Evolutionary conservation across 2,113 vertebrate genomes (phyloP).

Genomic region (Crocuta crocuta): DNA sequence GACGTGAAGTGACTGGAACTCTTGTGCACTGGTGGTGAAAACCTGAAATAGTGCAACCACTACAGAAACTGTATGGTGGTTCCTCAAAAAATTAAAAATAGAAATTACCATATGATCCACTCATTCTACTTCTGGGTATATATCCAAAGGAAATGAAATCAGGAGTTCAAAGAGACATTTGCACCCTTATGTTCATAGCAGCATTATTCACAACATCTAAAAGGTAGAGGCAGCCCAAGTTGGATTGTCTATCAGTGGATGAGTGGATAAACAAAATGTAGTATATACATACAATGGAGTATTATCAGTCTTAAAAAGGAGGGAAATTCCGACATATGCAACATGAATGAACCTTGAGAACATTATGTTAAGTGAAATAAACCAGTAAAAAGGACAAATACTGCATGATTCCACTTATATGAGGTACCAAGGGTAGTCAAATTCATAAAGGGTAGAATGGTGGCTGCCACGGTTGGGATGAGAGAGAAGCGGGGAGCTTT

Average conservation of each 20-base stretch:
- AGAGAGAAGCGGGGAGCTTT: not conserved
- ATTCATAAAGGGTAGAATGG: not conserved
- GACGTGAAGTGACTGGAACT: not conserved
- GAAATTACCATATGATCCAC: not conserved
- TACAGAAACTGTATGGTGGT: not conserved
- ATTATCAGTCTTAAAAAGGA: not conserved
- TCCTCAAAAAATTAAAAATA: conserved; percentile 3
- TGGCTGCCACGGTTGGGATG: not conserved
- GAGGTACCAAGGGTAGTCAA: not conserved
- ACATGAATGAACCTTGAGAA: not conserved
- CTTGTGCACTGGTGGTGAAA: not conserved
- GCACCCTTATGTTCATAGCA: not conserved
- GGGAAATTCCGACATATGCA: not conserved
- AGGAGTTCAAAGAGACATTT: not conserved
- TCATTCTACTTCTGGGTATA: not conserved
- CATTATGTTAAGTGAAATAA: not conserved
- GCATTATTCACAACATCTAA: not conserved
- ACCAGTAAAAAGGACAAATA: not conserved
- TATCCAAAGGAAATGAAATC: not conserved
- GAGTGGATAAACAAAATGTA: not conserved
- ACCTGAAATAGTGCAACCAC: not conserved
- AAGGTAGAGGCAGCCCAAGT: not conserved
- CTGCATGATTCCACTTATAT: not conserved
- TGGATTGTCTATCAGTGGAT: not conserved
- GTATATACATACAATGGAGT: not conserved